These are phyloP conservation scores for Parotocinclus haroldoi DNA, from an alignment of 2,797 vertebrate species.

Conservation along the genomic window DNA sequence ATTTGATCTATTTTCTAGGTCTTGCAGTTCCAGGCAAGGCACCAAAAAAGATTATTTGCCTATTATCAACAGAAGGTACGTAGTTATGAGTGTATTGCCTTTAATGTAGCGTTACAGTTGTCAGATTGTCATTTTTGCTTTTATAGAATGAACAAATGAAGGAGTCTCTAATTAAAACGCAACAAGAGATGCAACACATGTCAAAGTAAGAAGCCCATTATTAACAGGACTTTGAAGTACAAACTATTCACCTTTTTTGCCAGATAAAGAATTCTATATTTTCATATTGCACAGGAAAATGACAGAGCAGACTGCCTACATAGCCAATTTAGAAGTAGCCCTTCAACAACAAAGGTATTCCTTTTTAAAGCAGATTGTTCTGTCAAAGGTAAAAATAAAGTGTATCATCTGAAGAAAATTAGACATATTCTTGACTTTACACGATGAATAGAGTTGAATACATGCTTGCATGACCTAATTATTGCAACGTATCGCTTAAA, in stretches of 20 bases:
- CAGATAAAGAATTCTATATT: background rate
- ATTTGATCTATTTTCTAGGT: conserved; percentile 65
- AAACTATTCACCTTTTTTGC: background rate
- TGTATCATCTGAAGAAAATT: no score
- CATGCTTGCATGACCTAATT: no score
- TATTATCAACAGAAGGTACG: conserved; percentile 79
- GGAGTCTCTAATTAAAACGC: conserved; percentile 71
- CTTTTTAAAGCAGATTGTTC: no score
- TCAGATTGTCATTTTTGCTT: background rate
- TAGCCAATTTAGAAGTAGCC: conserved; percentile 65
- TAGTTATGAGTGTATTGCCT: background rate
- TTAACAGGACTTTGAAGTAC: background rate
- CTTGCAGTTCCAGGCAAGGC: conserved; percentile 82
- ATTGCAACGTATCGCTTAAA: no score
- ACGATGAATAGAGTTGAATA: no score
- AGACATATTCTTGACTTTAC: no score
- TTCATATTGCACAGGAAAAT: conserved; percentile 59
- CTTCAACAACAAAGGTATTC: conserved; percentile 67
- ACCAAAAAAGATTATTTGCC: conserved; percentile 74
- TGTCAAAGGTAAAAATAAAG: no score
- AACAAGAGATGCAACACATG: conserved; percentile 75
- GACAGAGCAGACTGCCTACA: conserved; percentile 67
- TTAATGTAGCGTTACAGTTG: background rate
- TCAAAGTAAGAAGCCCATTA: conserved; percentile 67
- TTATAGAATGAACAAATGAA: conserved; percentile 78